Percentiles rank a stretch among this genome's conserved stretches.
These are phyloP conservation scores for Labeo catla DNA, from an alignment of 2,113 vertebrate genomes.

Conservation along the genomic window DNA sequence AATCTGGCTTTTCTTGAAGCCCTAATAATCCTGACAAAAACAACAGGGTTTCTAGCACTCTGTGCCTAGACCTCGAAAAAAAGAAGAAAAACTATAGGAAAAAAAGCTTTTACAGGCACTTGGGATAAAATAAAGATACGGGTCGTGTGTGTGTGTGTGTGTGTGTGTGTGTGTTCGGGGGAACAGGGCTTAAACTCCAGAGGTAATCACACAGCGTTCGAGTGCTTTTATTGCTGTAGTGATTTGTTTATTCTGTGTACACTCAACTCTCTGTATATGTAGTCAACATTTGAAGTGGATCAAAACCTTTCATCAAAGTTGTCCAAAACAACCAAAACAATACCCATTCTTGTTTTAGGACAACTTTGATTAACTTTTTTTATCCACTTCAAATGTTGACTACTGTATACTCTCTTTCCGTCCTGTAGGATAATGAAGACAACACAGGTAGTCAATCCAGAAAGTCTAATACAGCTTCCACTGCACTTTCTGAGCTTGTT, in stretches of 20 bases:
- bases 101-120: conserved; percentile 1
- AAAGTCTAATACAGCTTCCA: not conserved
- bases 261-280: too few species aligned
- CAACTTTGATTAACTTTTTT: too few species aligned
- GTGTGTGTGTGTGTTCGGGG: not conserved
- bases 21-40: not conserved
- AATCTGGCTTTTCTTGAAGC: not conserved
- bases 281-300: too few species aligned
- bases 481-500: not conserved
- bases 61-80: not conserved
- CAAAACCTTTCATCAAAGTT: too few species aligned
- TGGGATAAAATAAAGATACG: not conserved
- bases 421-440: conserved; percentile 8
- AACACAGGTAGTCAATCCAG: not conserved
- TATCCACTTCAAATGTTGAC: too few species aligned
- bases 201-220: conserved; percentile 46
- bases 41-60: not conserved
- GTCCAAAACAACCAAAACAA: too few species aligned
- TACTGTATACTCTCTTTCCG: not conserved
- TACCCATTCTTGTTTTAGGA: too few species aligned
- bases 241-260: conserved; percentile 7
- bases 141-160: not conserved
- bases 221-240: conserved; percentile 46
- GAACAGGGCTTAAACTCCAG: conserved; percentile 34
- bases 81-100: not conserved